Percentiles rank a stretch among this genome's conserved stretches.
Evolutionary conservation across 2,113 vertebrate species (phyloP).

Genomic region (Eubucco bourcierii): DNA sequence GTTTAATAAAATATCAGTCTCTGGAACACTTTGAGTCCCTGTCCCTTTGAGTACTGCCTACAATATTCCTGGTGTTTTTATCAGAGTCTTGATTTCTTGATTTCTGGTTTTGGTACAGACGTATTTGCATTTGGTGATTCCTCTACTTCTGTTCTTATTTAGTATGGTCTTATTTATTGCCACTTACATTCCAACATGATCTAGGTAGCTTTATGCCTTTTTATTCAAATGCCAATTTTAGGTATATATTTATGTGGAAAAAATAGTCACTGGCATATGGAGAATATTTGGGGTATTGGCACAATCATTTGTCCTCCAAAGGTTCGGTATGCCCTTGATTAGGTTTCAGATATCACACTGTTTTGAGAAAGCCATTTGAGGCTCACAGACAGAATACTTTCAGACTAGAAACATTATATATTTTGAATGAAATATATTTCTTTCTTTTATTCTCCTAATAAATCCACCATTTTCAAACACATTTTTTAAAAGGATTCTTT

Average conservation of each 20-base stretch:
- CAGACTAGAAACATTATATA: background rate
- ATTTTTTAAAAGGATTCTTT: background rate
- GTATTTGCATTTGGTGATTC: background rate
- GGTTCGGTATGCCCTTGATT: background rate
- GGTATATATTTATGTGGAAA: background rate
- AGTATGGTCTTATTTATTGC: background rate
- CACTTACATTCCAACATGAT: background rate
- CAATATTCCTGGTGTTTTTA: background rate
- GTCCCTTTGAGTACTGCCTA: background rate
- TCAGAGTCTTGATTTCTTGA: background rate
- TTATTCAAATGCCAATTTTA: background rate
- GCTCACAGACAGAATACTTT: background rate
- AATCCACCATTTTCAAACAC: background rate
- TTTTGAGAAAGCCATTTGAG: background rate
- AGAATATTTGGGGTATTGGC: background rate
- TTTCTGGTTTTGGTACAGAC: background rate
- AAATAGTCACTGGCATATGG: background rate
- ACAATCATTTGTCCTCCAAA: constrained; percentile 14
- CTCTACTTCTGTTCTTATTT: background rate
- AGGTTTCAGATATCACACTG: constrained; percentile 25
- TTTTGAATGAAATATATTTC: background rate
- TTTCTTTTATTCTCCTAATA: constrained; percentile 14
- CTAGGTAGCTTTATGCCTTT: background rate
- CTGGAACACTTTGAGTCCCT: background rate
- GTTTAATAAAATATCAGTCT: background rate